Conservation (phyloP, 2,888 invertebrate genomes). For the Perdita meconis region DNA sequence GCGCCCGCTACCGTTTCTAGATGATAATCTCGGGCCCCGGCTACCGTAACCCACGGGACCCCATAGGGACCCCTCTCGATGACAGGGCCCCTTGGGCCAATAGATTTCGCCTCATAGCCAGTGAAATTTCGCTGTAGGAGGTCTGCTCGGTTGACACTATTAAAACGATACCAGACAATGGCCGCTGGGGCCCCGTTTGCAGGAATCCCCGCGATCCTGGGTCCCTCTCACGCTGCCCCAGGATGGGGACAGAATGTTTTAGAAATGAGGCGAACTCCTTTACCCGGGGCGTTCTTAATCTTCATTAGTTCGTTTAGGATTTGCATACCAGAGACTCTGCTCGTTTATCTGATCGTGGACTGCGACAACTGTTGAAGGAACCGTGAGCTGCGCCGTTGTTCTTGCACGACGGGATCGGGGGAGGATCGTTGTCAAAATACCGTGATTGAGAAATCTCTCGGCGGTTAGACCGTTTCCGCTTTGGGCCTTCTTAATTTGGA, state of each 20-base stretch:
- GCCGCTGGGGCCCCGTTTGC: conserved; percentile 67
- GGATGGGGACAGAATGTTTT: conserved; percentile 74
- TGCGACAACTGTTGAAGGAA: conserved; percentile 76
- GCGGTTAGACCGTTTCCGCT: too few species aligned
- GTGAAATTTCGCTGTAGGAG: conserved; percentile 80
- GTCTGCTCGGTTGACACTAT: conserved; percentile 78
- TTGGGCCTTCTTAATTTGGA: too few species aligned
- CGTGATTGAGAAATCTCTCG: background rate
- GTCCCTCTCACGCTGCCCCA: background rate
- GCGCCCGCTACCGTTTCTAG: conserved; percentile 73
- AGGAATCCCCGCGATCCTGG: conserved; percentile 76
- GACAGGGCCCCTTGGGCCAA: conserved; percentile 59
- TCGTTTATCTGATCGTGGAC: conserved; percentile 81
- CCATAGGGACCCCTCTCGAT: conserved; percentile 45
- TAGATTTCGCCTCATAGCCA: conserved; percentile 66
- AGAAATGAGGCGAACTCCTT: conserved; percentile 80
- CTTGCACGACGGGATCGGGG: conserved; percentile 13
- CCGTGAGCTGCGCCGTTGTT: conserved; percentile 61
- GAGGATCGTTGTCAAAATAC: conserved; percentile 1
- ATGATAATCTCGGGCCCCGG: conserved; percentile 69
- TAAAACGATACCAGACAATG: conserved; percentile 74
- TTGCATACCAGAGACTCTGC: conserved; percentile 81
- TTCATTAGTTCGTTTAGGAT: conserved; percentile 82
- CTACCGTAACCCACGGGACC: conserved; percentile 63
- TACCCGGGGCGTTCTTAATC: conserved; percentile 80